Evolutionary conservation across 2,888 invertebrate species (phyloP), one percentile per base, ranked within the genome.

Genomic region (Auanema freiburgensis): DNA sequence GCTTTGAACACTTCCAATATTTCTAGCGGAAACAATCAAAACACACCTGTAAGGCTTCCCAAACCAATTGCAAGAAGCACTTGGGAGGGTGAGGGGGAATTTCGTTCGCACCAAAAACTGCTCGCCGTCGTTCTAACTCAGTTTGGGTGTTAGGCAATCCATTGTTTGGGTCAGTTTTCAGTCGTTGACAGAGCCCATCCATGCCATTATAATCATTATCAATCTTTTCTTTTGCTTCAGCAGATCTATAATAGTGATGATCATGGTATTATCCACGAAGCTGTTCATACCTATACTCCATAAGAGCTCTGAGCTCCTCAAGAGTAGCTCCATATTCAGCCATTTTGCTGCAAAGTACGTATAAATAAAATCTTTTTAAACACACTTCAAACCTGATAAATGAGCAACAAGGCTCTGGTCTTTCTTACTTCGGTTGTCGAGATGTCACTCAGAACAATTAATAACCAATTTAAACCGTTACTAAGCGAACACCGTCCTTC

Each of bases 111-210:
- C 81, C 81, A 63, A 76, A 81, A 8, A 71, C 76, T 42, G 72
- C 66, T 60, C 78, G 68, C 56, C 81, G 63, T 57, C 67, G 64
- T 46, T 75, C 65, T 51, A 79, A 59, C 53, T 79, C 77, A 40
- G 57, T 58, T 23, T 62, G 62, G 25, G 46, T 63, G 57, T 63
- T 67, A 10, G 66, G 63, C 24, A 72, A 41, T 62, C 93, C 93
- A 89, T 92, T 91, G 87, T 90, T 93, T 83, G 94, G 92, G 84
- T 95, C 95, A 85, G 96, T 95, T 87, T 93, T 92, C 82, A 98
- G 88, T 87, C 92, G 93, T 71, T 92, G 92, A 89, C 96, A 96
- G 85, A 98, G 87, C 87, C 96, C 95, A 87, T 91, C 90, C 81
- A 92, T 65, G 43, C 77, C 78, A 6, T 72, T 73, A 55, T 72